Evolutionary conservation across 2,113 vertebrate genomes (phyloP), one percentile per base, ranked within the genome.

Genomic region (Prinia subflava): DNA sequence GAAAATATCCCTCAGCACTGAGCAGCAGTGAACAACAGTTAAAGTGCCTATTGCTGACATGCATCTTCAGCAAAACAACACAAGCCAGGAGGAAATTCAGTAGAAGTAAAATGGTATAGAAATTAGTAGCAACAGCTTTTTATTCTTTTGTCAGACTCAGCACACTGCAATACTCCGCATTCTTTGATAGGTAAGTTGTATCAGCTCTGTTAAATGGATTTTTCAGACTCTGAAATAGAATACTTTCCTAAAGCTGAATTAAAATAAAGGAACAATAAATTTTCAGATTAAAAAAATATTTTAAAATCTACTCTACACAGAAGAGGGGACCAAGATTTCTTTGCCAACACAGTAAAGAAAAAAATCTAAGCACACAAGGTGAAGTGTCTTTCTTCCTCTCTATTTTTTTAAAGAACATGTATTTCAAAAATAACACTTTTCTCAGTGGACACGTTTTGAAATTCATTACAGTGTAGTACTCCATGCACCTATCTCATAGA

Each of bases 21-120:
- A 82, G n/a, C 41, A 79, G 41, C 24, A 30, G 41, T 50, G 76
- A n/a, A 90, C 3, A 9, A 52, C 0, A 0, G 33, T 56, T 47
- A 80, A 83, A 68, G 35, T 47, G 31, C 53, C 49, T 52, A 5
- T 2, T 46, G 44, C 56, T 88, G 70, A 76, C 6, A 25, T 49
- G 33, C 37, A 50, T 47, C 68, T 71, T 75, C 65, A 87, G 49
- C 62, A 71, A 71, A 92, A 87, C 9, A 35, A 76, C 53, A 67
- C 27, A 80, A 62, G 64, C 15, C 68, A 93, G 60, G 3, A 89
- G 15, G 17, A 25, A 55, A 53, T 47, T 78, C 59, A 83, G 20
- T 6, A 76, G 50, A 70, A 56, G 11, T 5, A 47, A 95, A 88
- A 77, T 27, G 19, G 22, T 49, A 18, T 24, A 73, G 18, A 86